Conservation (phyloP, 1,140 invertebrate species). For the Diorhabda sublineata region DNA sequence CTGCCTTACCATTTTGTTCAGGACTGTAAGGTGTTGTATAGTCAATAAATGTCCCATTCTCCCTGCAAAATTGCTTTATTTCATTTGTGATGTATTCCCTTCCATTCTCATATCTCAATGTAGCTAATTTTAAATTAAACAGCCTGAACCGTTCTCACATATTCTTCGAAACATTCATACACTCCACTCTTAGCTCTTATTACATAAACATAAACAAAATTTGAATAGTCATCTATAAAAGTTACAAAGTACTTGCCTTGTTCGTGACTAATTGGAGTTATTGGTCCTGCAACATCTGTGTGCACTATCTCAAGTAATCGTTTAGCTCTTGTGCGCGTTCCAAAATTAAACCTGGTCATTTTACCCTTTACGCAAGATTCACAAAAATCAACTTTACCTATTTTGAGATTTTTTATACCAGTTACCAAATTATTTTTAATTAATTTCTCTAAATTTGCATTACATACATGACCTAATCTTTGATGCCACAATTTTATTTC, state of each 20-base stretch:
- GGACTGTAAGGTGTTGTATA: constrained; percentile 47
- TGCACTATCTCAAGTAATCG: constrained; percentile 16
- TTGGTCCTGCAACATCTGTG: constrained; percentile 11
- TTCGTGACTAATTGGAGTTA: constrained; percentile 35
- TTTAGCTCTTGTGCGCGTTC: constrained; percentile 24
- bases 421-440: neutral
- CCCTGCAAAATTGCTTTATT: constrained; percentile 31
- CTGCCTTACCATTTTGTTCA: constrained; percentile 52
- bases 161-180: constrained; percentile 17
- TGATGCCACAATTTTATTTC: constrained; percentile 17
- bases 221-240: constrained; percentile 31
- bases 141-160: neutral
- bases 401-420: constrained; percentile 8
- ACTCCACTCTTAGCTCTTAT: neutral
- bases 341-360: constrained; percentile 34
- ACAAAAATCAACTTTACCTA: constrained; percentile 25
- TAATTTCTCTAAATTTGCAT: constrained; percentile 19
- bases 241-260: constrained; percentile 42
- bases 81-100: constrained; percentile 31
- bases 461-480: constrained; percentile 25
- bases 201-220: constrained; percentile 23
- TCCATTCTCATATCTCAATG: constrained; percentile 27
- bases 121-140: no score
- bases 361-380: constrained; percentile 34
- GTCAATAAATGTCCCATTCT: constrained; percentile 29